phyloP scores from a whole-genome alignment of 2,888 invertebrate genomes.

The Opisthograptis luteolata region DNA sequence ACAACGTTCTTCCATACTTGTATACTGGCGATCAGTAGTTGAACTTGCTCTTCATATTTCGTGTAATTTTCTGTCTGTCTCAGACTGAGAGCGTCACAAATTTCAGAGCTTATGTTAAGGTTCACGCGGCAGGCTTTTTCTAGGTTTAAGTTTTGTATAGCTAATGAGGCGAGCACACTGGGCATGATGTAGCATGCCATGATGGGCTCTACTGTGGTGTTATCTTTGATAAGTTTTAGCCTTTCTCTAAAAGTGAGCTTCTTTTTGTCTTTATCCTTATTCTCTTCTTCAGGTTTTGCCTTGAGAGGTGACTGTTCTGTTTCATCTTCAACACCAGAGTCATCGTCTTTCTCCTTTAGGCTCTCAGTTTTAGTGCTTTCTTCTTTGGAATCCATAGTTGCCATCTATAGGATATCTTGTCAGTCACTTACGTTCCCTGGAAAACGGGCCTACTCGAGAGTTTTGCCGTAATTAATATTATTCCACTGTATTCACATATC shows the following conservation, averaged over 20 bases:
- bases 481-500: neutral
- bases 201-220: constrained; percentile 90
- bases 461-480: neutral
- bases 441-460: too few relatives aligned
- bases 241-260: constrained; percentile 59
- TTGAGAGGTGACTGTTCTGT: constrained; percentile 59
- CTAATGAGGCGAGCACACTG: constrained; percentile 87
- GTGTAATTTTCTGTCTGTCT: constrained; percentile 87
- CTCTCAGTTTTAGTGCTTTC: constrained; percentile 22
- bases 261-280: constrained; percentile 42
- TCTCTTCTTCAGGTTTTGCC: constrained; percentile 38
- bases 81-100: constrained; percentile 90
- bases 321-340: constrained; percentile 39
- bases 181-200: constrained; percentile 88
- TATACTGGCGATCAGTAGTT: constrained; percentile 89
- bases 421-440: too few relatives aligned
- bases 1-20: constrained; percentile 93
- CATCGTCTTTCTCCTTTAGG: constrained; percentile 23
- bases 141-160: constrained; percentile 88
- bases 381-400: constrained; percentile 24
- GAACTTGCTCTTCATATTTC: constrained; percentile 85
- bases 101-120: constrained; percentile 86
- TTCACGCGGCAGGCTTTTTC: constrained; percentile 95
- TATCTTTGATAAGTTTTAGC: constrained; percentile 67
- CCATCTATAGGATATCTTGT: too few relatives aligned